These are phyloP conservation scores for Drosophila nigricruria DNA, from an alignment of 2,888 invertebrate genomes.

Conservation along the genomic window DNA sequence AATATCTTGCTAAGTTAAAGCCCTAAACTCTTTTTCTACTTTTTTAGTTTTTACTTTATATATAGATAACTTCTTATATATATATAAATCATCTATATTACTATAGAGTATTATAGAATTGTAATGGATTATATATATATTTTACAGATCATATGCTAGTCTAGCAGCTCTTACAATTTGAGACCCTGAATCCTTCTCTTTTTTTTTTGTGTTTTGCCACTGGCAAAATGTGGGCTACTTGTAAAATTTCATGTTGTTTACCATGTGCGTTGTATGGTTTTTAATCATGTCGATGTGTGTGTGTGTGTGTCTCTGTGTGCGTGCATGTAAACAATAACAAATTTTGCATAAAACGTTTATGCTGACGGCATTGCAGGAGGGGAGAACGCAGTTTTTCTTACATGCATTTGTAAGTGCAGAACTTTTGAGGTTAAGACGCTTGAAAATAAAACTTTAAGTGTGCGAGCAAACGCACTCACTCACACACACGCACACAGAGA, in stretches of 20 bases:
- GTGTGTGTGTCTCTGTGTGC: constrained; percentile 13
- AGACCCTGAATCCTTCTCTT: neutral
- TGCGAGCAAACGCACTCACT: constrained; percentile 15
- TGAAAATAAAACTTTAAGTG: constrained; percentile 62
- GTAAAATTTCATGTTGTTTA: constrained; percentile 41
- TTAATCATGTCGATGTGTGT: constrained; percentile 59
- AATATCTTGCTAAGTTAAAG: too few species aligned
- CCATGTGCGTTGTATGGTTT: constrained; percentile 31
- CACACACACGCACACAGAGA: constrained; percentile 13
- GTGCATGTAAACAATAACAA: constrained; percentile 70
- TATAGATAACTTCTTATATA: too few species aligned
- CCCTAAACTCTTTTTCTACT: too few species aligned
- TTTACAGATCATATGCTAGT: constrained; percentile 2
- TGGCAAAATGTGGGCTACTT: constrained; percentile 40
- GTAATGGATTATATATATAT: neutral
- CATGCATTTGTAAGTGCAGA: constrained; percentile 69
- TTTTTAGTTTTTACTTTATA: too few species aligned
- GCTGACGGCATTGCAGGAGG: constrained; percentile 35
- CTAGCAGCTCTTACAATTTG: neutral
- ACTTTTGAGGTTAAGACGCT: constrained; percentile 78
- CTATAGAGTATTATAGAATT: too few species aligned
- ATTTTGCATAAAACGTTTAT: constrained; percentile 71
- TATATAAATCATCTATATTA: too few species aligned
- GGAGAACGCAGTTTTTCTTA: constrained; percentile 14
- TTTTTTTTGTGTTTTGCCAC: constrained; percentile 6